phyloP scores from a whole-genome alignment of 2,888 invertebrate species.

The Candidula unifasciata region DNA sequence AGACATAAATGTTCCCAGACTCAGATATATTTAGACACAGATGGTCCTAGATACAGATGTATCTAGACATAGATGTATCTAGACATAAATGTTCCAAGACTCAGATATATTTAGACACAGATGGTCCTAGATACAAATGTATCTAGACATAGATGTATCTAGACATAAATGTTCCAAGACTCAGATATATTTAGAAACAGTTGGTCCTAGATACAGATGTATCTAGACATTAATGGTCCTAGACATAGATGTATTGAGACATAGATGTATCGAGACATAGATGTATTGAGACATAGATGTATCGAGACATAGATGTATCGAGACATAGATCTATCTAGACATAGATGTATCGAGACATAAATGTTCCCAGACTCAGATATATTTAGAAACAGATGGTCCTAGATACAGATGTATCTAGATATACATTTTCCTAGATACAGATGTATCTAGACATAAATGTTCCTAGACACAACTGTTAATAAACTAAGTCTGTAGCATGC shows the following conservation, averaged over 20 bases:
- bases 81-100: no score
- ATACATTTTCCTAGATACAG: no score
- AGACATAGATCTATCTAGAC: background rate
- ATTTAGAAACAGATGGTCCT: background rate
- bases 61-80: no score
- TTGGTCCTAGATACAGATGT: no score
- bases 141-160: background rate
- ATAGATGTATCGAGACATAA: background rate
- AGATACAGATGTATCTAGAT: background rate
- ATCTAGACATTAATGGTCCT: background rate
- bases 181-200: no score
- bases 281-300: background rate
- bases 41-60: no score
- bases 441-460: no score
- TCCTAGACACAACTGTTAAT: no score
- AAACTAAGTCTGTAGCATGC: no score
- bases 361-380: background rate
- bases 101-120: background rate
- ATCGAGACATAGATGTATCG: background rate
- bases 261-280: background rate
- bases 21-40: no score
- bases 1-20: no score
- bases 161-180: no score
- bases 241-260: background rate
- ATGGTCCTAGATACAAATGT: background rate